Base-by-base conservation (phyloP, 1,140 invertebrate genomes). In the Listronotus oregonensis region DNA sequence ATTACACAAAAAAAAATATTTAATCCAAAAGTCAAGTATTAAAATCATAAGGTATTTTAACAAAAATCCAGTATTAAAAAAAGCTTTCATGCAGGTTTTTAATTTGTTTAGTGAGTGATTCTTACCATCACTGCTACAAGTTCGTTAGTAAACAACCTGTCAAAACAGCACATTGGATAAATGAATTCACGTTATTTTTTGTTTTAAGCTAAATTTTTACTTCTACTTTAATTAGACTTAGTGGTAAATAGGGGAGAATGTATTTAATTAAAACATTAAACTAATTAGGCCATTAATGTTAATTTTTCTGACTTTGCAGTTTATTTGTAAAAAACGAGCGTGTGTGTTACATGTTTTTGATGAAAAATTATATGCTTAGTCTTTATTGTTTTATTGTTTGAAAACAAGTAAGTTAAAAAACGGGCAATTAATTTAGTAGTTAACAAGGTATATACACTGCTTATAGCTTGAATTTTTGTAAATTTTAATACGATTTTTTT, bases 221-320 rank as follows among this genome's bases (percentile, higher is more conserved):
- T 63, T 54, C 27, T 17, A 63, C 32, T 52, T 54, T 63, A 63
- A 63, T 63, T 63, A 63, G 60, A 63, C 43, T 63, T 63, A 54
- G 60, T 63, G 50, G 60, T 32, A 44, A 63, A 54, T 46, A 17
- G 50, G 50, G 60, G n/a, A 46, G 52, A 52, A 54, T 40, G 39
- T 50, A 52, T 63, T 63, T 54, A 63, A 63, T 63, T 63, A 63
- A 63, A 63, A 63, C 60, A 63, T 63, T 63, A 52, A 54, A 54
- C 52, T 63, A 63, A 63, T 63, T 63, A 63, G 21, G 40, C 60
- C 50, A 44, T 54, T 49, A 54, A 31, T 18, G 40, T n/a, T 63
- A 63, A 44, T 63, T 63, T 54, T 44, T 17, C 40, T 63, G 60
- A 63, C 60, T 43, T 17, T 46, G 60, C 60, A 63, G 27, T 63